Evolutionary conservation across 2,113 vertebrate genomes (phyloP).

Genomic region (Tympanuchus pallidicinctus): DNA sequence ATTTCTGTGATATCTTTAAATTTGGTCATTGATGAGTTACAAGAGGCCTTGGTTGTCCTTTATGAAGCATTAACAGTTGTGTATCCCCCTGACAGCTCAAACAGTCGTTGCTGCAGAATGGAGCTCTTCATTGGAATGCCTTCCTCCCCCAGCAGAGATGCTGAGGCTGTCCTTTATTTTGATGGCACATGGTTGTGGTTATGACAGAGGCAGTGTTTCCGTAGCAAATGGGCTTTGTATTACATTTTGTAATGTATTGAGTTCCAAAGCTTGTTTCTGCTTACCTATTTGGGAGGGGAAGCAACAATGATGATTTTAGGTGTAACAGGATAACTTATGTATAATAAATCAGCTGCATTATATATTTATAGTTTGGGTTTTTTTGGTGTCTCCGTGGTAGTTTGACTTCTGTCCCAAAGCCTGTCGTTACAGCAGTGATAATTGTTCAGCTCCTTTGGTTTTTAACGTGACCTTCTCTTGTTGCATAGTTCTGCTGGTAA

Average conservation of each 20-base stretch:
- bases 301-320: constrained; percentile 7
- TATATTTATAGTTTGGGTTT: constrained; percentile 51
- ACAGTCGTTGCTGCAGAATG: background rate
- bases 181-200: background rate
- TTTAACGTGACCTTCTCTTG: background rate
- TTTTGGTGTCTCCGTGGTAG: background rate
- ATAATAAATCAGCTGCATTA: constrained; percentile 65
- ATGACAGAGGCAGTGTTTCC: background rate
- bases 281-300: background rate
- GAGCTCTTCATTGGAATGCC: background rate
- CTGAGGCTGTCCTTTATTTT: background rate
- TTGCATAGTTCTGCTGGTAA: background rate
- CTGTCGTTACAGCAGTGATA: background rate
- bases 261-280: background rate
- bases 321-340: constrained; percentile 56
- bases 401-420: constrained; percentile 22
- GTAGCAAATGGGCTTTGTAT: accelerated
- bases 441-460: background rate
- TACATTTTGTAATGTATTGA: background rate
- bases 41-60: background rate
- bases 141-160: background rate
- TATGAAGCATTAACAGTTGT: background rate
- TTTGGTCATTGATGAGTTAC: background rate
- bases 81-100: background rate
- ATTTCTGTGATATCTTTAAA: background rate